Evolutionary conservation across 2,888 invertebrate genomes (phyloP).

Genomic region (Parascotia fuliginaria): DNA sequence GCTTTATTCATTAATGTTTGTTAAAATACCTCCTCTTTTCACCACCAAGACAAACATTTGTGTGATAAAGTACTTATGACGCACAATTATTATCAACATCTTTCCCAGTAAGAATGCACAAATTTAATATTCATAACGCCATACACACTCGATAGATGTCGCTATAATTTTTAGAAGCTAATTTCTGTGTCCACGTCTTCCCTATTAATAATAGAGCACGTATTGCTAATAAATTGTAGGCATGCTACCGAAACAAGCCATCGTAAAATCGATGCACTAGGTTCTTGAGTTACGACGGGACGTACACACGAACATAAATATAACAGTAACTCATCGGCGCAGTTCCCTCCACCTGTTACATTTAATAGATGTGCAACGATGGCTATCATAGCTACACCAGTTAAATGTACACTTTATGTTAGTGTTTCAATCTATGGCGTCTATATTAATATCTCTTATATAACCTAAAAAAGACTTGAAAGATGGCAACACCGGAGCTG

Average conservation of each 20-base stretch:
- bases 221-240: conserved; percentile 44
- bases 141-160: too few species aligned
- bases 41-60: too few species aligned
- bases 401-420: conserved; percentile 29
- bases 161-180: conserved; percentile 2
- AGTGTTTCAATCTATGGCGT: conserved; percentile 12
- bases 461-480: not conserved
- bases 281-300: conserved; percentile 53
- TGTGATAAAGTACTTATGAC: too few species aligned
- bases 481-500: too few species aligned
- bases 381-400: conserved; percentile 26
- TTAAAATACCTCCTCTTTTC: too few species aligned
- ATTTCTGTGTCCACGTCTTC: conserved; percentile 34
- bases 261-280: conserved; percentile 50
- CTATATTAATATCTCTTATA: not conserved
- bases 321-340: conserved; percentile 73
- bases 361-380: conserved; percentile 68
- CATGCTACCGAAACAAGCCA: conserved; percentile 42
- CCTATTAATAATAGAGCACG: conserved; percentile 41
- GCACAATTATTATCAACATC: too few species aligned
- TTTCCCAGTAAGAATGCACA: too few species aligned
- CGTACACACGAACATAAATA: conserved; percentile 68
- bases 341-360: conserved; percentile 77
- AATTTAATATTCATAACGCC: too few species aligned
- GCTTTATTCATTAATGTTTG: too few species aligned